These are phyloP conservation scores for Hozukius guyotensis DNA, from an alignment of 2,797 vertebrate genomes.

Conservation along the genomic window DNA sequence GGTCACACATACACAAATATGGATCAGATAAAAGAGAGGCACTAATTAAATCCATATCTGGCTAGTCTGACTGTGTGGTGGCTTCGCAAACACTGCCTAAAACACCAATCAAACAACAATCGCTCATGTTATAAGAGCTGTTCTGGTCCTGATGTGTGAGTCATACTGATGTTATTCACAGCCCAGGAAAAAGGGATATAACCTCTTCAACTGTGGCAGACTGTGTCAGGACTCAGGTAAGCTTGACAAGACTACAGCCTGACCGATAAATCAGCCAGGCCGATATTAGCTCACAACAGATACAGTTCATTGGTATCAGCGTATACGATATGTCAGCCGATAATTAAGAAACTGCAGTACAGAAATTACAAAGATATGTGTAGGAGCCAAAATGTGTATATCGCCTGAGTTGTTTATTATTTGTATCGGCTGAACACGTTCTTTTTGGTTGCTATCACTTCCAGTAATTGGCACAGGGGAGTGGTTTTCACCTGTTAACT, in stretches of 20 bases:
- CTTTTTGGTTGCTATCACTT: too few relatives aligned
- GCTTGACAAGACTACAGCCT: neutral
- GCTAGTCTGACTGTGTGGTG: neutral
- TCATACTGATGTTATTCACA: neutral
- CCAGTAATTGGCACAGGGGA: too few relatives aligned
- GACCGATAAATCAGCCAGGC: neutral
- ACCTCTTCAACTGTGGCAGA: neutral
- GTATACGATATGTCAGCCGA: neutral
- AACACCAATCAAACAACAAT: conserved; percentile 2
- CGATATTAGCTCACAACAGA: too few relatives aligned
- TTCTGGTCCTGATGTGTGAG: neutral
- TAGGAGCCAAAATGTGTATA: too few relatives aligned
- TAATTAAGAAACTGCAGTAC: neutral
- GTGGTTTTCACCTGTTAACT: too few relatives aligned
- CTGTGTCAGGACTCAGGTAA: neutral
- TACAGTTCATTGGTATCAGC: neutral
- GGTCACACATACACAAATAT: conserved; percentile 14
- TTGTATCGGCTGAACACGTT: too few relatives aligned
- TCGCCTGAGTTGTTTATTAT: too few relatives aligned
- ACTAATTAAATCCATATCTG: conserved; percentile 34
- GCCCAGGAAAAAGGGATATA: neutral
- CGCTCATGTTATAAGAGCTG: neutral
- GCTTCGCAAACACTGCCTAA: neutral
- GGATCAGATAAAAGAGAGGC: neutral
- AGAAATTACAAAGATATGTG: neutral